A percentile compares a stretch with the other conserved stretches of the same genome.
phyloP scores from a whole-genome alignment of 2,113 vertebrate genomes.

The Cyprinus carpio region DNA sequence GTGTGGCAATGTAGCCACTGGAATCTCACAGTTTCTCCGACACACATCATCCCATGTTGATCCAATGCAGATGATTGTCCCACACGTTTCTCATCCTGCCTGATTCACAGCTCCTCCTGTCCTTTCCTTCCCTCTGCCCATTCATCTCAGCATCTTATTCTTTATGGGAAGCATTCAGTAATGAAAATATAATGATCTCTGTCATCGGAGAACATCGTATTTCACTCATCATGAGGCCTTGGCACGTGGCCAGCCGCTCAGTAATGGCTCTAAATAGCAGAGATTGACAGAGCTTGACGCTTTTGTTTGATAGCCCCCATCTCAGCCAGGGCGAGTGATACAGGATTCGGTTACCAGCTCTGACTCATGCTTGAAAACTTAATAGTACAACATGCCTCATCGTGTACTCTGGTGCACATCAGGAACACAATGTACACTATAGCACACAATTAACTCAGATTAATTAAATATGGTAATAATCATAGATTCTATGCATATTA shows the following conservation, averaged over 20 bases:
- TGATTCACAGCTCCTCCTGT: conserved; percentile 29
- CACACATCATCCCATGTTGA: conserved; percentile 1
- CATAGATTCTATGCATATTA: not conserved
- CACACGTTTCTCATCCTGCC: conserved; percentile 21
- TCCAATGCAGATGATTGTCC: conserved; percentile 20
- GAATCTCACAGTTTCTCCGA: not conserved
- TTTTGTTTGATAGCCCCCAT: conserved; percentile 42
- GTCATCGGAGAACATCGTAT: conserved; percentile 14
- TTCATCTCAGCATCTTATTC: conserved; percentile 31
- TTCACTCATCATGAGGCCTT: conserved; percentile 40
- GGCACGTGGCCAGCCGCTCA: not conserved
- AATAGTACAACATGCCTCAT: not conserved
- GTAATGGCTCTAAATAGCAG: conserved; percentile 35
- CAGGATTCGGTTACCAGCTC: conserved; percentile 26
- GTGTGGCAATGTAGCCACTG: conserved; percentile 10
- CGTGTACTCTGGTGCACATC: conserved; percentile 2
- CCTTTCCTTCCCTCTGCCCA: conserved; percentile 6
- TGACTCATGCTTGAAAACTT: not conserved
- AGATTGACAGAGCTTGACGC: conserved; percentile 33
- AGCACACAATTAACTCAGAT: not conserved
- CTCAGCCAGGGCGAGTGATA: not conserved
- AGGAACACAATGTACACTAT: not conserved
- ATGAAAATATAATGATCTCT: conserved; percentile 42
- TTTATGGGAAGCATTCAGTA: conserved; percentile 24
- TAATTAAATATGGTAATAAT: conserved; percentile 22